These are phyloP conservation scores for Orthonychiurus folsomi DNA, from an alignment of 2,888 invertebrate species.

Conservation along the genomic window DNA sequence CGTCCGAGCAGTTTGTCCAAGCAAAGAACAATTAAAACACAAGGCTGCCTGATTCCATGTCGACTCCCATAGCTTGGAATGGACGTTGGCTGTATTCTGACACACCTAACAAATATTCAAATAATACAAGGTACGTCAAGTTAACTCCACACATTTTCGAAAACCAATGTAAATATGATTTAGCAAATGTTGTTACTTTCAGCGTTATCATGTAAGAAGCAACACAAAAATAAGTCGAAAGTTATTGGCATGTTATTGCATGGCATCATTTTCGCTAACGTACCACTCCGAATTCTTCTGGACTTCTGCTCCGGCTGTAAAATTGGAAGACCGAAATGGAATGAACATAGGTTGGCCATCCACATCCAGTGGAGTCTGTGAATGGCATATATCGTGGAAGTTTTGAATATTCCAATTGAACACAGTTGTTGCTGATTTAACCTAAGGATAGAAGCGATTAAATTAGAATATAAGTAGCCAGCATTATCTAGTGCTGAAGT, in stretches of 20 bases:
- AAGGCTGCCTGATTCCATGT: conserved; percentile 1
- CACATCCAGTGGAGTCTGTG: conserved; percentile 6
- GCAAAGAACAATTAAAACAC: conserved; percentile 1
- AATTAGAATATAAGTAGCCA: too few relatives aligned
- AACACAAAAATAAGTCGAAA: neutral
- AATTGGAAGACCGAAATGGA: conserved; percentile 6
- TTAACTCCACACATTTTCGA: neutral
- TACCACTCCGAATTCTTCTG: conserved; percentile 4
- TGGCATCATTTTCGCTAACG: neutral
- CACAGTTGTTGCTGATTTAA: neutral
- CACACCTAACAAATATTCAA: neutral
- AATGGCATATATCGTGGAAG: conserved; percentile 5
- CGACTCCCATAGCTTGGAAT: neutral
- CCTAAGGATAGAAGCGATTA: neutral
- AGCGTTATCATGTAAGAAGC: too few relatives aligned
- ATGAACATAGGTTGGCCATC: conserved; percentile 7
- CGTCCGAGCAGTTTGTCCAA: neutral
- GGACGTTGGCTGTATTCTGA: neutral
- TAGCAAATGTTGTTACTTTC: too few relatives aligned
- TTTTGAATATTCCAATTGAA: conserved; percentile 8
- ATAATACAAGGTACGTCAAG: neutral
- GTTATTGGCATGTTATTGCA: neutral
- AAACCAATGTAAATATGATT: too few relatives aligned
- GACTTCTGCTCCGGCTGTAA: conserved; percentile 5
- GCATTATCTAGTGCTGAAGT: too few relatives aligned